These are phyloP conservation scores for Spodoptera picta DNA, from an alignment of 2,888 invertebrate genomes.

Conservation along the genomic window DNA sequence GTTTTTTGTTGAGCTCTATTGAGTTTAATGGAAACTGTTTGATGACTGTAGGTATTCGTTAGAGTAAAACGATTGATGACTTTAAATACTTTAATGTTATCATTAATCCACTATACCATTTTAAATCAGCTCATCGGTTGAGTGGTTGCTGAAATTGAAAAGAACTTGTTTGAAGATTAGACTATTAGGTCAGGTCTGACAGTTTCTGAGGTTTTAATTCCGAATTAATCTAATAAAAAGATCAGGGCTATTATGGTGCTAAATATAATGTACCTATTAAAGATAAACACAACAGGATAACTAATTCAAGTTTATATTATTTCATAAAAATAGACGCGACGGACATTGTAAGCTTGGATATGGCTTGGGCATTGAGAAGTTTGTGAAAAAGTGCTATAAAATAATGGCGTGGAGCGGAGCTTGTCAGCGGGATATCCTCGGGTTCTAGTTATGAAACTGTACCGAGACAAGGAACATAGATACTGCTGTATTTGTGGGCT, in stretches of 20 bases:
- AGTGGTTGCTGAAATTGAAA: too few relatives aligned
- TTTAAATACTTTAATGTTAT: too few relatives aligned
- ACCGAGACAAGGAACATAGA: slow-evolving; percentile 60
- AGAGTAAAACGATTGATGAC: too few relatives aligned
- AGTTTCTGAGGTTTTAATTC: too few relatives aligned
- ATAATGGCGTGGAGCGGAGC: slow-evolving; percentile 58
- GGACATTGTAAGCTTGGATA: slow-evolving; percentile 22
- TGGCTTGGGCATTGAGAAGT: slow-evolving; percentile 37
- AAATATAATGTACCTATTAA: background rate
- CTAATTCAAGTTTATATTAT: slow-evolving; percentile 38
- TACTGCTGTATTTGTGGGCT: slow-evolving; percentile 41
- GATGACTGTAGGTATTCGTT: too few relatives aligned
- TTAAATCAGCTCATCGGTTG: too few relatives aligned
- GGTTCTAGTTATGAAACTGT: slow-evolving; percentile 67
- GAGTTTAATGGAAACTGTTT: too few relatives aligned
- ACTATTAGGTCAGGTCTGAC: too few relatives aligned
- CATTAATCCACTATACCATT: too few relatives aligned
- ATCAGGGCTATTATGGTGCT: background rate
- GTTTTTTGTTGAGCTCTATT: too few relatives aligned
- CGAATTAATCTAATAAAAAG: too few relatives aligned
- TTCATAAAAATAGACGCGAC: slow-evolving; percentile 33
- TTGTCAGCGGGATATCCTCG: slow-evolving; percentile 64
- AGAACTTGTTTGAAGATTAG: too few relatives aligned
- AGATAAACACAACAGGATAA: slow-evolving; percentile 11
- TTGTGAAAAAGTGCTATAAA: slow-evolving; percentile 61